These are phyloP conservation scores for Telmatherina bonti DNA, from an alignment of 2,797 vertebrate genomes.

Conservation along the genomic window DNA sequence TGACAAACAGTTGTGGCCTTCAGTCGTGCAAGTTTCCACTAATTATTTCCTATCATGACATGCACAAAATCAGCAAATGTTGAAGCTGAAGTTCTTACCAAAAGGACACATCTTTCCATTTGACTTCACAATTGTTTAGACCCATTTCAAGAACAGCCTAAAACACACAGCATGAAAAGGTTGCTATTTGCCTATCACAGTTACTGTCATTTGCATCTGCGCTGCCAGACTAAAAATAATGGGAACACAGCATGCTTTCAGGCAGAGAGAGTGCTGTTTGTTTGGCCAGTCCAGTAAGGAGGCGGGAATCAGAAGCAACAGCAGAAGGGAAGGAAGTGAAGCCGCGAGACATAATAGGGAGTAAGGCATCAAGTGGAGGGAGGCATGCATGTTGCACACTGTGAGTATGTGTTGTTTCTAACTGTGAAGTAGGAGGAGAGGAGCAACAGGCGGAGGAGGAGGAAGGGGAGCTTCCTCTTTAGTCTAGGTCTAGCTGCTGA, in stretches of 20 bases:
- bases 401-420: conserved; percentile 63
- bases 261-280: conserved; percentile 24
- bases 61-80: background rate
- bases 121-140: conserved; percentile 6
- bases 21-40: conserved; percentile 1
- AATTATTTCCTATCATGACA: background rate
- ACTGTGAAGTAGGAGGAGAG: conserved; percentile 66
- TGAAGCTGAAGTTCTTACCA: background rate
- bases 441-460: conserved; percentile 60
- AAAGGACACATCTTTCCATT: background rate
- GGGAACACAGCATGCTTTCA: conserved; percentile 57
- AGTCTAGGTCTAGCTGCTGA: conserved; percentile 71
- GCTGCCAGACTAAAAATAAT: conserved; percentile 61
- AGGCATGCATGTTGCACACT: conserved; percentile 35
- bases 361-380: conserved; percentile 48
- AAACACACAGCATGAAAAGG: conserved; percentile 51
- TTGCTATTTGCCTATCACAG: conserved; percentile 71
- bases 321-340: conserved; percentile 30
- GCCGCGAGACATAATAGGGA: conserved; percentile 56
- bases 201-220: conserved; percentile 79
- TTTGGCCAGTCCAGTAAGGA: conserved; percentile 33
- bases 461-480: conserved; percentile 79
- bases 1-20: background rate
- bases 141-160: conserved; percentile 2
- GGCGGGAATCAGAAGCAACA: conserved; percentile 28